Percentiles rank a stretch among this genome's conserved stretches.
Conservation (phyloP, 2,888 invertebrate species). For the Leptodirus hochenwartii region DNA sequence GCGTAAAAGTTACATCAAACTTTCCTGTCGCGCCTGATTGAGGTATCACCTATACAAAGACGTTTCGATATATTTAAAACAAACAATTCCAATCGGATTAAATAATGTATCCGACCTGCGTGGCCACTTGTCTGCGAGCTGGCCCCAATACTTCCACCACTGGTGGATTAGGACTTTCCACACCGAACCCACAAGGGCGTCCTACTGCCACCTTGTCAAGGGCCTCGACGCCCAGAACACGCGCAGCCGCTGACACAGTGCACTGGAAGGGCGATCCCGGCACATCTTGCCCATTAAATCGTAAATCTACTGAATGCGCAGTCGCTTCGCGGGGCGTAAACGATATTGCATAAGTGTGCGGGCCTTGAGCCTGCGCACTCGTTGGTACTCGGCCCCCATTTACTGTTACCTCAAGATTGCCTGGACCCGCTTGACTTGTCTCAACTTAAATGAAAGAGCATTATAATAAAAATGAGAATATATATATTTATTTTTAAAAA, state of each 20-base stretch:
- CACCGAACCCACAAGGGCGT: slow-evolving; percentile 63
- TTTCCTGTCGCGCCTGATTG: slow-evolving; percentile 28
- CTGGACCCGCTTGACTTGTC: slow-evolving; percentile 95
- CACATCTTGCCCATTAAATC: slow-evolving; percentile 92
- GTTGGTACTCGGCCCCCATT: slow-evolving; percentile 95
- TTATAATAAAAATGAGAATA: background rate
- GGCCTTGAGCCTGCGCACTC: slow-evolving; percentile 90
- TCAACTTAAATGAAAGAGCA: slow-evolving; percentile 47
- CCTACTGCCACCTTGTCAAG: slow-evolving; percentile 83
- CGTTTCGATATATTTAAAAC: background rate
- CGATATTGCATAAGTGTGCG: slow-evolving; percentile 90
- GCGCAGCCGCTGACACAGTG: slow-evolving; percentile 62
- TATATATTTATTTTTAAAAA: slow-evolving; percentile 1
- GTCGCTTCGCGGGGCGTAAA: slow-evolving; percentile 88
- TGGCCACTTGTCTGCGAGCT: slow-evolving; percentile 49
- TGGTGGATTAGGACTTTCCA: slow-evolving; percentile 71
- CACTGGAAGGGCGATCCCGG: slow-evolving; percentile 79
- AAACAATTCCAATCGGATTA: background rate
- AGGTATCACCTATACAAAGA: slow-evolving; percentile 20
- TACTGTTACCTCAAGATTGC: slow-evolving; percentile 95
- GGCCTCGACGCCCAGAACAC: slow-evolving; percentile 66
- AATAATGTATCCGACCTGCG: slow-evolving; percentile 27
- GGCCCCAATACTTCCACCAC: slow-evolving; percentile 51
- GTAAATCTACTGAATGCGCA: slow-evolving; percentile 81
- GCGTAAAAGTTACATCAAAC: slow-evolving; percentile 44